A percentile compares a stretch with the other conserved stretches of the same genome.
Conservation (phyloP, 2,797 vertebrate genomes). For the Cuculus canorus region DNA sequence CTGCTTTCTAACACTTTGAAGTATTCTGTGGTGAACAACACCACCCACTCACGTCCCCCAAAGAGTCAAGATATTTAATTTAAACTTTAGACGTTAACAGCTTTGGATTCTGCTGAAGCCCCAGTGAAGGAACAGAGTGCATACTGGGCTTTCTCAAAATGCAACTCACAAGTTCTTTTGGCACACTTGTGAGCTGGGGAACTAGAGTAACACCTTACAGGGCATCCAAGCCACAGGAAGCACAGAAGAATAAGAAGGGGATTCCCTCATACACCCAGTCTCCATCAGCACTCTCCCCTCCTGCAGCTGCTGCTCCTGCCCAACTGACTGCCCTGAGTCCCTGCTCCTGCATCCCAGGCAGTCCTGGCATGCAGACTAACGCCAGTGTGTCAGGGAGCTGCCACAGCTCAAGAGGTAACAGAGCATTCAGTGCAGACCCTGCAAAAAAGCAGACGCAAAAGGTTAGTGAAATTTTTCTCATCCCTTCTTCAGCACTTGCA, state of each 20-base stretch:
- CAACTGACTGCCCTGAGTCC: background rate
- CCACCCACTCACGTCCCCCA: background rate
- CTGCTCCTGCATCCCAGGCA: background rate
- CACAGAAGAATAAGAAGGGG: background rate
- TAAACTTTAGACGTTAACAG: background rate
- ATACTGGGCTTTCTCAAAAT: background rate
- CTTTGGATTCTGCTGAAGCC: background rate
- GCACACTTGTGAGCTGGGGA: rapidly evolving
- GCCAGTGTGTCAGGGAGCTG: background rate
- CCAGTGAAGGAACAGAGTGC: background rate
- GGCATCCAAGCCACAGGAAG: background rate
- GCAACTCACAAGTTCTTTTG: background rate
- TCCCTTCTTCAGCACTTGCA: background rate
- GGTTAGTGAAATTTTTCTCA: background rate
- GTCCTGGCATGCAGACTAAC: background rate
- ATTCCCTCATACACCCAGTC: background rate
- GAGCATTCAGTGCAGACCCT: background rate
- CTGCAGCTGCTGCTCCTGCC: background rate
- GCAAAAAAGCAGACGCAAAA: background rate
- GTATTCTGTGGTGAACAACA: background rate
- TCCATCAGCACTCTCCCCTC: background rate
- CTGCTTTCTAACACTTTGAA: background rate
- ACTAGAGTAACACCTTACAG: background rate
- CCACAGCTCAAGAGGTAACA: background rate
- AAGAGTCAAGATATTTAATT: background rate